These are phyloP conservation scores for Triplophysa rosa DNA, from an alignment of 2,113 vertebrate species.

Conservation along the genomic window DNA sequence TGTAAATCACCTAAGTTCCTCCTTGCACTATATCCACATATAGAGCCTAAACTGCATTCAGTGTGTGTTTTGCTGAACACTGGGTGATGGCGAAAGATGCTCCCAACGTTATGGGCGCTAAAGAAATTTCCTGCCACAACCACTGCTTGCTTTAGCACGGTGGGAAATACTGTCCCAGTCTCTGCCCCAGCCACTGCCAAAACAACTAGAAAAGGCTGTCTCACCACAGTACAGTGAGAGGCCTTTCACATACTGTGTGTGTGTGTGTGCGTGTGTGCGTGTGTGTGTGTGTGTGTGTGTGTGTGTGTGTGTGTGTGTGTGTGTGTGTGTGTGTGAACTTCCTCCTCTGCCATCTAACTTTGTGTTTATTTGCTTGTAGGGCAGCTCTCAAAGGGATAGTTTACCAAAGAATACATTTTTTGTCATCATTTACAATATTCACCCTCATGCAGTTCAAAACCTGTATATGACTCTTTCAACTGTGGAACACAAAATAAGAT, in stretches of 20 bases:
- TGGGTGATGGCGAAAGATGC: background rate
- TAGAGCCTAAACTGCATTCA: background rate
- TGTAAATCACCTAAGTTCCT: background rate
- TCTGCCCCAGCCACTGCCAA: constrained; percentile 30
- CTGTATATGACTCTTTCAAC: too few species aligned
- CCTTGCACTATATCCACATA: too few species aligned
- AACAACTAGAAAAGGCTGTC: constrained; percentile 16
- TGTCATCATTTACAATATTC: too few species aligned
- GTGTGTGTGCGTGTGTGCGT: too few species aligned
- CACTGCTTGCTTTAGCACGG: constrained; percentile 25
- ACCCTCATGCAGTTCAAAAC: too few species aligned
- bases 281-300: too few species aligned
- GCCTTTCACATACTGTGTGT: constrained; percentile 1
- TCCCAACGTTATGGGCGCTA: background rate
- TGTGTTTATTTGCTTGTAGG: background rate
- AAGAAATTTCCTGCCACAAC: background rate
- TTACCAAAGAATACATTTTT: too few species aligned
- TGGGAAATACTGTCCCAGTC: constrained; percentile 7
- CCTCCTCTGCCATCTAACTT: background rate
- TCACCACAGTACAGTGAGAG: constrained; percentile 1
- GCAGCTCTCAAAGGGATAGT: too few species aligned
- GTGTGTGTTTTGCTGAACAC: background rate
- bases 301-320: too few species aligned
- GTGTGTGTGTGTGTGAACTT: background rate
- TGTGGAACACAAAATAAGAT: too few species aligned